A percentile compares a stretch with the other conserved stretches of the same genome.
phyloP scores from a whole-genome alignment of 2,888 invertebrate genomes.

The Ditula angustiorana region DNA sequence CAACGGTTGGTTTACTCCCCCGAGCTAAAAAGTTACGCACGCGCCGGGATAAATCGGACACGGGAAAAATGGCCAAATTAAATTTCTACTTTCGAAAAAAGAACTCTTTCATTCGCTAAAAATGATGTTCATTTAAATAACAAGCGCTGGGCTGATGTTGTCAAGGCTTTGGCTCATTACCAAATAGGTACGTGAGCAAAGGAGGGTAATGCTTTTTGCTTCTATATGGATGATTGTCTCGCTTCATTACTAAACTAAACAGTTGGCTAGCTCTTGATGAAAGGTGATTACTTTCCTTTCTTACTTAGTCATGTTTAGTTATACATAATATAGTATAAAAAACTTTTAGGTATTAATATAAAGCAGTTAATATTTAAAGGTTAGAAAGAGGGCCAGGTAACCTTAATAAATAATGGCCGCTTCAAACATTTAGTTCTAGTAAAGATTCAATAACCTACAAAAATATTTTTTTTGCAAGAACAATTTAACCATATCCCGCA shows the following conservation, averaged over 20 bases:
- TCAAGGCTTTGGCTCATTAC: slow-evolving; percentile 4
- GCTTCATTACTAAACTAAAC: background rate
- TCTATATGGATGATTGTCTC: background rate
- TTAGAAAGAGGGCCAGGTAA: too few relatives aligned
- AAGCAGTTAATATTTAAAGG: too few relatives aligned
- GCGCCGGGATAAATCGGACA: slow-evolving; percentile 56
- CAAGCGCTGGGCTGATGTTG: slow-evolving; percentile 6
- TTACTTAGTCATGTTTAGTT: too few relatives aligned
- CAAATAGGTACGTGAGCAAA: slow-evolving; percentile 1
- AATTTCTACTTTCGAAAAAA: slow-evolving; percentile 48
- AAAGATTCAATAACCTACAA: too few relatives aligned
- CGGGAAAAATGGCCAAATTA: slow-evolving; percentile 59
- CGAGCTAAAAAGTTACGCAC: slow-evolving; percentile 70
- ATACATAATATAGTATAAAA: too few relatives aligned
- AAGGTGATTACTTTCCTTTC: too few relatives aligned
- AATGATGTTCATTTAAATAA: slow-evolving; percentile 10
- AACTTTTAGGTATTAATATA: too few relatives aligned
- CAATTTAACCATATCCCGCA: too few relatives aligned
- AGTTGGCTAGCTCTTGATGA: background rate
- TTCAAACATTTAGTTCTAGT: too few relatives aligned
- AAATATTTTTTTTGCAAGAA: too few relatives aligned
- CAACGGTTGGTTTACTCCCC: slow-evolving; percentile 69
- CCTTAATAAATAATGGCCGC: too few relatives aligned
- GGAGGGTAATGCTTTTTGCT: background rate
- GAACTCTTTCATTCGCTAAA: slow-evolving; percentile 8